Base-by-base conservation (phyloP, 2,797 vertebrate species). In the Ataeniobius toweri region DNA sequence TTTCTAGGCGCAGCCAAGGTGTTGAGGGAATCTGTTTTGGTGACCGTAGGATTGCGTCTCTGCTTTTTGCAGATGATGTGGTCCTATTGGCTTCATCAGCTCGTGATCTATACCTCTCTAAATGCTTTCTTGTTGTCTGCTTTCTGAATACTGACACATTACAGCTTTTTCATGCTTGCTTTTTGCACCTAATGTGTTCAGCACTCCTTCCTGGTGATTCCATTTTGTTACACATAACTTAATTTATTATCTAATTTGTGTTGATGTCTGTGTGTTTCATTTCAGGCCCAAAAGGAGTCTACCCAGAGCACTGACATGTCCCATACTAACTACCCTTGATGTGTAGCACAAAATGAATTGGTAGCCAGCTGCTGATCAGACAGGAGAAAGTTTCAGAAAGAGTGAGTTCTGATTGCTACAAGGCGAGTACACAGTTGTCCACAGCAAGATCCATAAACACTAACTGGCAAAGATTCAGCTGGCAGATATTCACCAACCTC, bases 381-480 rank as follows among this genome's bases (percentile, higher is more conserved):
- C 74, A 81, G 80, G 71, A 48, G 5, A 74, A 48, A 61, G 63
- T 87, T 86, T 82, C 69, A 83, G 53, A 83, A 69, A 50, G 79
- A 65, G 73, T 80, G 53, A 85, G 71, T 77, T 81, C 73, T 77
- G 71, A 85, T 88, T 1, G n/a, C 79, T 81, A 82, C 78, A 85
- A 89, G 78, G 86, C 67, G 77, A 80, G 36, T 48, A 77, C 28
- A 55, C 53, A 71, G 78, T 44, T 50, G 61, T 77, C 77, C 87
- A 31, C 93, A 86, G 89, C 89, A 83, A 84, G 88, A 81, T 85
- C 79, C 84, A 74, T 82, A 88, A 90, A 88, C 85, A 90, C 80
- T 76, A n/a, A 76, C 86, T 86, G 80, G 84, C 89, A 89, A 79
- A 88, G 18, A 74, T 85, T 84, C 86, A 90, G 87, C 86, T 76